Evolutionary conservation across 2,113 vertebrate species (phyloP).

Genomic region (Steatornis caripensis): DNA sequence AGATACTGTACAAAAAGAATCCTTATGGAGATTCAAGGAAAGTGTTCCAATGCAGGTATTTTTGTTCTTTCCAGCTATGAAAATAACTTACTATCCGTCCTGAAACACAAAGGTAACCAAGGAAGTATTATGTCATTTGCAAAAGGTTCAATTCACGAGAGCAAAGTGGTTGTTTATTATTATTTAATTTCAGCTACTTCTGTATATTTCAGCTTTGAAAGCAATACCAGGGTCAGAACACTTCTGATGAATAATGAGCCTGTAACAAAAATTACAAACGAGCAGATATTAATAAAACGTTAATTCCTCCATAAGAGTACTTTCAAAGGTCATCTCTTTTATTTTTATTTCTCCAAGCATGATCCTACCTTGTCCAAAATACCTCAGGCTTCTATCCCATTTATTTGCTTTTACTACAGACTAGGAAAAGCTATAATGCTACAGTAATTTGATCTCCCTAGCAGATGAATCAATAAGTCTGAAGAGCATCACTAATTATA

Average conservation of each 20-base stretch:
- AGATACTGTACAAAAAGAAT: neutral
- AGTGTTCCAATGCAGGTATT: neutral
- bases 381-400: neutral
- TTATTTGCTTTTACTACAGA: neutral
- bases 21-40: neutral
- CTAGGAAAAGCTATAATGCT: neutral
- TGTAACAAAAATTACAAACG: constrained; percentile 13
- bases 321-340: constrained; percentile 44
- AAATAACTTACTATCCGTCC: neutral
- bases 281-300: constrained; percentile 24
- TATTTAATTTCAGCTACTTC: neutral
- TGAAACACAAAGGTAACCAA: neutral
- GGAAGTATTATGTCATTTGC: neutral
- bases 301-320: neutral
- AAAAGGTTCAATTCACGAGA: neutral
- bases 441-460: neutral
- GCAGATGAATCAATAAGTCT: constrained; percentile 1
- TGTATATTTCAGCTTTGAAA: constrained; percentile 15
- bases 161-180: neutral
- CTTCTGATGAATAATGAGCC: neutral
- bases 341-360: neutral
- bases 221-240: neutral
- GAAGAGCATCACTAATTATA: constrained; percentile 1
- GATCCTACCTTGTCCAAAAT: neutral
- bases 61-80: neutral